Evolutionary conservation across 2,113 vertebrate genomes (phyloP).

Genomic region (Morone chrysops): DNA sequence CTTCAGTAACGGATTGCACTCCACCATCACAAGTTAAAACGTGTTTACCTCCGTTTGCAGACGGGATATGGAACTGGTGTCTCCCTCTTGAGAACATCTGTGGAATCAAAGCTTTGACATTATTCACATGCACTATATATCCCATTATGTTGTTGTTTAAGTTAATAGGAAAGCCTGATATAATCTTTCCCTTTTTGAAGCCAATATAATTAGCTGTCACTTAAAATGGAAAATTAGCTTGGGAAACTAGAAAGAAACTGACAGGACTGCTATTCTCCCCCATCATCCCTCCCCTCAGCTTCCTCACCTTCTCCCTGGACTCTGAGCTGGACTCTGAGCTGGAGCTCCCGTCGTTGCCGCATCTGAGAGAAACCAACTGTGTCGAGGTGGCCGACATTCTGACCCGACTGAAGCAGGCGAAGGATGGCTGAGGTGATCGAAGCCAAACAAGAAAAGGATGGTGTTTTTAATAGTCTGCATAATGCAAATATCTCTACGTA

Average conservation of each 20-base stretch:
- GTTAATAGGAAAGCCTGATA: neutral
- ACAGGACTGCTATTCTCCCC: neutral
- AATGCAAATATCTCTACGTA: neutral
- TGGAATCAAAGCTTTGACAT: constrained; percentile 1
- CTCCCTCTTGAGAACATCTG: constrained; percentile 50
- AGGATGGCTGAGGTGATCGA: constrained; percentile 37
- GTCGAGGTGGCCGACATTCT: constrained; percentile 7
- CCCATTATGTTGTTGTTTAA: neutral
- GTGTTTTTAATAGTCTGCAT: neutral
- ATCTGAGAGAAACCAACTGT: constrained; percentile 64
- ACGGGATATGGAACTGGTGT: constrained; percentile 26
- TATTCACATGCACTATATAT: neutral
- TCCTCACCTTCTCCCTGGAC: constrained; percentile 79
- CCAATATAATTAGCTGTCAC: neutral
- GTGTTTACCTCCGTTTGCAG: constrained; percentile 51
- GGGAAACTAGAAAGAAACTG: neutral
- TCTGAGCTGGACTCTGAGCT: constrained; percentile 80
- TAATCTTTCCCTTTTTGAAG: too few relatives aligned
- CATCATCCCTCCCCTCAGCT: neutral
- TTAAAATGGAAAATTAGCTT: neutral
- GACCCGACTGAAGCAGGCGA: constrained; percentile 63
- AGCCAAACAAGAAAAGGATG: neutral
- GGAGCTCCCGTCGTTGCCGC: constrained; percentile 56
- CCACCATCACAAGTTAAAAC: neutral
- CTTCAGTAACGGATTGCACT: neutral